Percentiles rank a stretch among this genome's conserved stretches.
phyloP scores from a whole-genome alignment of 1,140 invertebrate genomes.

The Colletes gigas region DNA sequence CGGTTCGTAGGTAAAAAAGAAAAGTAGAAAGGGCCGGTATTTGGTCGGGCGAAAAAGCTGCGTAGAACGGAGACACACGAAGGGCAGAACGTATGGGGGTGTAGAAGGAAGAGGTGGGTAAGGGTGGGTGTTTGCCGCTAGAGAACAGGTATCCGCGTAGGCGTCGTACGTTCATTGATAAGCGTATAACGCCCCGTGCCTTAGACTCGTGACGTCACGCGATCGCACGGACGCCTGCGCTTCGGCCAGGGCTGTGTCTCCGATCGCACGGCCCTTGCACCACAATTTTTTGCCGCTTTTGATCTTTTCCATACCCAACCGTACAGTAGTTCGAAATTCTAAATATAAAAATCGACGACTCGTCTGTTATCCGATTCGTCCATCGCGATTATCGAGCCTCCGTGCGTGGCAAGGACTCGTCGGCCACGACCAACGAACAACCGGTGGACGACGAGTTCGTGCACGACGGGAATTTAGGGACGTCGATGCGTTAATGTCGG shows the following conservation, averaged over 20 bases:
- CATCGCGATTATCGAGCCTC: too few relatives aligned
- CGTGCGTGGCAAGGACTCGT: too few relatives aligned
- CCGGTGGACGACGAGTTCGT: too few relatives aligned
- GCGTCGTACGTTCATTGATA: conserved; percentile 80
- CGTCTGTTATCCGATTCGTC: too few relatives aligned
- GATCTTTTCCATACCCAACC: too few relatives aligned
- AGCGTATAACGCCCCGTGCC: conserved; percentile 71
- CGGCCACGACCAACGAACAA: too few relatives aligned
- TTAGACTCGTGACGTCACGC: conserved; percentile 71
- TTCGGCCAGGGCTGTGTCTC: conserved; percentile 20
- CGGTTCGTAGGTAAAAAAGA: not conserved
- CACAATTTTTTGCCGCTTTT: too few relatives aligned
- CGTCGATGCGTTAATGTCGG: not conserved
- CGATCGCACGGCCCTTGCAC: conserved; percentile 13
- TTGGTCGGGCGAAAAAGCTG: not conserved
- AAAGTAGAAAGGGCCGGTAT: not conserved
- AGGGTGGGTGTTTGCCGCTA: conserved; percentile 64
- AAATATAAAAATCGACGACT: not conserved
- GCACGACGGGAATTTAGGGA: not conserved
- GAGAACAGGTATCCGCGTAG: conserved; percentile 72
- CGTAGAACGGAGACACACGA: not conserved
- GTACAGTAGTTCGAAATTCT: not conserved
- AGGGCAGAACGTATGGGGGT: conserved; percentile 46
- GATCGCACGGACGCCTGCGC: conserved; percentile 63
- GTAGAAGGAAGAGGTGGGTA: conserved; percentile 53